Conservation (phyloP, 2,797 vertebrate species). For the Jordanella pulchra region DNA sequence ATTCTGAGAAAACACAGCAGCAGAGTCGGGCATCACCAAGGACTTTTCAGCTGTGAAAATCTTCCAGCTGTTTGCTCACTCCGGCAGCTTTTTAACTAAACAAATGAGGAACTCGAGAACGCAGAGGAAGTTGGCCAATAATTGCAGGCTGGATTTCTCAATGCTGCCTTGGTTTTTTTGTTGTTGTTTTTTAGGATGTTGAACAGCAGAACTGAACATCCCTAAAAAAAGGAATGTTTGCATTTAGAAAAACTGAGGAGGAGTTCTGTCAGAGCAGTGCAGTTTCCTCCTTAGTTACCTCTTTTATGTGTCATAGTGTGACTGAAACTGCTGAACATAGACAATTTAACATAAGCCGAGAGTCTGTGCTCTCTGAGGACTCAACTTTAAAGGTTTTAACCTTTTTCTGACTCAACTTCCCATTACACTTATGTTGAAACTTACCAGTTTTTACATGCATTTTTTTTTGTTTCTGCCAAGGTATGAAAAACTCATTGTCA, state of each 20-base stretch:
- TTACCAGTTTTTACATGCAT: neutral
- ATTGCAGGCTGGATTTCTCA: conserved; percentile 58
- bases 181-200: conserved; percentile 6
- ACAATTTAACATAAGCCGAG: neutral
- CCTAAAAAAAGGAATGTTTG: neutral
- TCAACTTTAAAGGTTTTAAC: neutral
- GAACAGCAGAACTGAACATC: conserved; percentile 1
- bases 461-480: neutral
- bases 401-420: conserved; percentile 9
- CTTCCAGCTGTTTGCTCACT: neutral
- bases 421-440: neutral
- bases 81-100: conserved; percentile 4
- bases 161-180: conserved; percentile 24
- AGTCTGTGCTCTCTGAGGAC: conserved; percentile 7
- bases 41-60: neutral
- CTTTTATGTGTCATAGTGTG: neutral
- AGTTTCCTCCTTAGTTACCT: neutral
- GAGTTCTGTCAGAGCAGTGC: neutral
- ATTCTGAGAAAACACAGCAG: neutral
- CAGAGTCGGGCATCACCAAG: neutral
- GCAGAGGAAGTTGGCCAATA: conserved; percentile 75
- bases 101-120: conserved; percentile 62
- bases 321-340: conserved; percentile 32
- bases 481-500: neutral
- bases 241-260: neutral